Percentiles rank a stretch among this genome's conserved stretches.
These are phyloP conservation scores for Drosophila mettleri DNA, from an alignment of 2,888 invertebrate species.

Conservation along the genomic window DNA sequence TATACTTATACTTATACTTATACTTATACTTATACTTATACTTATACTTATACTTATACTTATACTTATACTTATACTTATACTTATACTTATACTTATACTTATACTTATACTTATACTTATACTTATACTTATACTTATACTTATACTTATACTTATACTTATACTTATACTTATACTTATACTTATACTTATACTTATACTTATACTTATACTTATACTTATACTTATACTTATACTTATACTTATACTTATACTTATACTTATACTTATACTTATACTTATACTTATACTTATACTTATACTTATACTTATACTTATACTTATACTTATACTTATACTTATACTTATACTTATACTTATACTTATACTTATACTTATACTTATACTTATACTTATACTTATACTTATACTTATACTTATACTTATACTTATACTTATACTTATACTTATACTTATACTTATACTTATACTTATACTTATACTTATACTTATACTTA, in stretches of 20 bases:
- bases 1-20: slow-evolving; percentile 5
- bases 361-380: slow-evolving; percentile 6
- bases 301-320: slow-evolving; percentile 7
- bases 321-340: slow-evolving; percentile 5
- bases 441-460: slow-evolving; percentile 7
- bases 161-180: slow-evolving; percentile 6
- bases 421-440: slow-evolving; percentile 6
- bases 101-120: slow-evolving; percentile 5
- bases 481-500: slow-evolving; percentile 5
- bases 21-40: slow-evolving; percentile 6
- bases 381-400: slow-evolving; percentile 7
- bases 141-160: slow-evolving; percentile 6
- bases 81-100: slow-evolving; percentile 5
- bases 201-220: slow-evolving; percentile 5
- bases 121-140: slow-evolving; percentile 7
- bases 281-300: slow-evolving; percentile 7
- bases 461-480: slow-evolving; percentile 7
- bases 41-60: slow-evolving; percentile 7
- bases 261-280: slow-evolving; percentile 7
- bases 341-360: slow-evolving; percentile 6
- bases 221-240: slow-evolving; percentile 7
- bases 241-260: slow-evolving; percentile 7
- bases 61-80: slow-evolving; percentile 7
- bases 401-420: slow-evolving; percentile 6
- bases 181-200: slow-evolving; percentile 5